Percentiles rank a stretch among this genome's conserved stretches.
Conservation (phyloP, 2,888 invertebrate species). For the Morpho achilles region DNA sequence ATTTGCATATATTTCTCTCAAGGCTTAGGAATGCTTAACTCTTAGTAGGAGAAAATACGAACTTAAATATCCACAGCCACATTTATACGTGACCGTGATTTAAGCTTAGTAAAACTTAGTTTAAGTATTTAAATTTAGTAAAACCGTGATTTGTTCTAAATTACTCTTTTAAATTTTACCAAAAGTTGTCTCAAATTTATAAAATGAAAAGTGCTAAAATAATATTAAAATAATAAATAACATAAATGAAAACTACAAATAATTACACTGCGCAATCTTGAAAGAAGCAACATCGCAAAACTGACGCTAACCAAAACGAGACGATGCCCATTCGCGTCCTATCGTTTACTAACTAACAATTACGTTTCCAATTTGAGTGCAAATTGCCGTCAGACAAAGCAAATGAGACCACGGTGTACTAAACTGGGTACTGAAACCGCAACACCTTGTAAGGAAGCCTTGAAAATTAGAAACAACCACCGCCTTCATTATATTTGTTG, state of each 20-base stretch:
- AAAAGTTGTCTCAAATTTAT: too few species aligned
- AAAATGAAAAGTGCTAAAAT: too few species aligned
- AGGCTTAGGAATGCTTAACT: not conserved
- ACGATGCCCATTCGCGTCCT: conserved; percentile 14
- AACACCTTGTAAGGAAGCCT: conserved; percentile 51
- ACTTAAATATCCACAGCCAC: not conserved
- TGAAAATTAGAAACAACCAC: conserved; percentile 36
- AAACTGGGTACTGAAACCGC: conserved; percentile 41
- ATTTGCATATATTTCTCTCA: too few species aligned
- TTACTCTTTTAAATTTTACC: too few species aligned
- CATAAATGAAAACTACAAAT: too few species aligned
- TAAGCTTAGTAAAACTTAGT: too few species aligned
- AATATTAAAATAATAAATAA: too few species aligned
- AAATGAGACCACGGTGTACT: conserved; percentile 44
- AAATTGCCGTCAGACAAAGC: conserved; percentile 52
- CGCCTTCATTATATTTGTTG: conserved; percentile 12
- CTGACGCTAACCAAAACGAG: conserved; percentile 10
- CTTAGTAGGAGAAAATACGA: not conserved
- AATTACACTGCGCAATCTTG: too few species aligned
- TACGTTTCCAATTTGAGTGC: conserved; percentile 40
- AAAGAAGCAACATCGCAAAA: too few species aligned
- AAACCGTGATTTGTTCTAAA: too few species aligned
- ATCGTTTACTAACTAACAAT: conserved; percentile 25
- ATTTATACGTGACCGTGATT: too few species aligned
- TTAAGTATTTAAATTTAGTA: too few species aligned